phyloP scores from a whole-genome alignment of 2,113 vertebrate species.

The Pteruthius melanotis region DNA sequence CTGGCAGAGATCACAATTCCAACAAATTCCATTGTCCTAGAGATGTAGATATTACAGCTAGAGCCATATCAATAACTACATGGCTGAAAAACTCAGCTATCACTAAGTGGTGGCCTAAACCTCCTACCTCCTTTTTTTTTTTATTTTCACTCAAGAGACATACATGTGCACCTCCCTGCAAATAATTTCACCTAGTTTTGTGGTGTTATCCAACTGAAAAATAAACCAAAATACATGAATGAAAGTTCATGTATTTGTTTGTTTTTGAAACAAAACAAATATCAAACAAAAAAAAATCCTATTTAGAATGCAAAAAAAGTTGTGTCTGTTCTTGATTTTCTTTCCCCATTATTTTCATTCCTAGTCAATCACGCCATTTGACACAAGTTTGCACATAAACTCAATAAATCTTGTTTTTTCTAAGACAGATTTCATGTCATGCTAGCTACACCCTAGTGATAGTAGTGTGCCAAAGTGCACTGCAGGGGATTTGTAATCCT shows the following conservation, averaged over 20 bases:
- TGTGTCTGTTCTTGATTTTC: neutral
- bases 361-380: neutral
- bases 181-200: neutral
- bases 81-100: neutral
- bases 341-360: neutral
- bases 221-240: neutral
- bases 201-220: neutral
- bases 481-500: neutral
- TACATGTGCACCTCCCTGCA: fast-evolving
- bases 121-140: neutral
- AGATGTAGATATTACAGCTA: neutral
- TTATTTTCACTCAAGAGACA: neutral
- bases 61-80: neutral
- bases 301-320: neutral
- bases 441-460: neutral
- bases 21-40: neutral
- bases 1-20: neutral
- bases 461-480: neutral
- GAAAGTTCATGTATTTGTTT: neutral
- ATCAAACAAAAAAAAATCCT: neutral
- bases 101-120: neutral
- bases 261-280: neutral
- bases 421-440: neutral
- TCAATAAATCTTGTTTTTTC: neutral
- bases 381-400: neutral